phyloP scores from a whole-genome alignment of 2,888 invertebrate genomes.

The Cheilosia grossa region DNA sequence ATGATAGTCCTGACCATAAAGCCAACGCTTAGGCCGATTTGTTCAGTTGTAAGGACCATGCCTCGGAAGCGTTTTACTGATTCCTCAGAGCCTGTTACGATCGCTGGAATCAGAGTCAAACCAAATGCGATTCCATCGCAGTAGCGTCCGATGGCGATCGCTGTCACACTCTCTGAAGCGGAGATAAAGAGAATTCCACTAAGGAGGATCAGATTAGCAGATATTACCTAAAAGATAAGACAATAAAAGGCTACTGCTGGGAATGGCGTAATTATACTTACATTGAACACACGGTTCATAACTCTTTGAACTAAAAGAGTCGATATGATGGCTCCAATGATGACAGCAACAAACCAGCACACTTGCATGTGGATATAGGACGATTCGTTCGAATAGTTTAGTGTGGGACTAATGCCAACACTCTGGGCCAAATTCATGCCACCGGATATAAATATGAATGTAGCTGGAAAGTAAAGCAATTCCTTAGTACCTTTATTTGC shows the following conservation, averaged over 20 bases:
- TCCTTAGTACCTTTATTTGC: not conserved
- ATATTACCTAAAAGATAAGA: conserved; percentile 5
- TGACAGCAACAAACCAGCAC: conserved; percentile 80
- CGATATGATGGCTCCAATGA: conserved; percentile 77
- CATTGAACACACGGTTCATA: conserved; percentile 29
- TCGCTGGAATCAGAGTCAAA: conserved; percentile 77
- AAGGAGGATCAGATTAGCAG: conserved; percentile 70
- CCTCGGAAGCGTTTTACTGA: conserved; percentile 76
- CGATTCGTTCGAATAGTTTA: not conserved
- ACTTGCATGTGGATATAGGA: conserved; percentile 76
- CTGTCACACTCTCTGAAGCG: conserved; percentile 58
- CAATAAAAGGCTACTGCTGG: not conserved
- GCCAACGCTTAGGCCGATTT: conserved; percentile 76
- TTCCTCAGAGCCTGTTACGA: conserved; percentile 79
- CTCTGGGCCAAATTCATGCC: conserved; percentile 79
- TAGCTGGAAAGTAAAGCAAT: conserved; percentile 12
- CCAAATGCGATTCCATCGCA: conserved; percentile 79
- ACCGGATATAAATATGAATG: conserved; percentile 76
- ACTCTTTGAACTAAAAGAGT: conserved; percentile 73
- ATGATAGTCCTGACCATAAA: conserved; percentile 76
- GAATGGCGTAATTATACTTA: not conserved
- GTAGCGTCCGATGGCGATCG: conserved; percentile 78
- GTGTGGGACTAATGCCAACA: conserved; percentile 70
- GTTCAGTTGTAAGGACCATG: conserved; percentile 76
- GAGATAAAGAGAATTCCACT: conserved; percentile 78